Percentiles rank a stretch among this genome's conserved stretches.
phyloP scores from a whole-genome alignment of 1,140 invertebrate genomes.

The Drosophila asahinai region DNA sequence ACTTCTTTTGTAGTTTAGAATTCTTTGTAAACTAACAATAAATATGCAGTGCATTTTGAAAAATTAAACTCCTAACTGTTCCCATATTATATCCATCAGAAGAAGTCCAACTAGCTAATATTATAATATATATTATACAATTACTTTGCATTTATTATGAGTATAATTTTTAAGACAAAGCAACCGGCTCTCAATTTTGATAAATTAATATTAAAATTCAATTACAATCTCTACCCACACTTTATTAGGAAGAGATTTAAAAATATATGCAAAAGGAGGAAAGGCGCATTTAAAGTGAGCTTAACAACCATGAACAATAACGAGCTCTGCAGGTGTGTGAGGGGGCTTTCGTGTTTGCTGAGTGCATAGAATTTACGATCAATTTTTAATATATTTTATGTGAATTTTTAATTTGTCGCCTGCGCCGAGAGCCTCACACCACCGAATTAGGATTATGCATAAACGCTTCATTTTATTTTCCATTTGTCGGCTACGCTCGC shows the following conservation, averaged over 20 bases:
- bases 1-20: no score
- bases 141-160: background rate
- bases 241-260: slow-evolving; percentile 39
- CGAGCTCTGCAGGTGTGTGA: slow-evolving; percentile 1
- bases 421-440: slow-evolving; percentile 33
- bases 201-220: slow-evolving; percentile 39
- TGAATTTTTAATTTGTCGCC: slow-evolving; percentile 55
- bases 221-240: slow-evolving; percentile 37
- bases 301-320: slow-evolving; percentile 42
- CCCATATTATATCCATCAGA: background rate
- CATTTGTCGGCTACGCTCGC: slow-evolving; percentile 35
- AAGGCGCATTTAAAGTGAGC: slow-evolving; percentile 8
- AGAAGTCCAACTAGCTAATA: background rate
- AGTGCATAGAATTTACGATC: slow-evolving; percentile 56
- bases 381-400: slow-evolving; percentile 75
- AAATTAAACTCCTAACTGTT: no score
- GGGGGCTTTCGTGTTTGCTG: slow-evolving; percentile 32
- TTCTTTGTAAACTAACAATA: no score
- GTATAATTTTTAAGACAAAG: background rate
- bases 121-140: background rate
- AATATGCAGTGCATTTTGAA: no score
- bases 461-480: slow-evolving; percentile 48
- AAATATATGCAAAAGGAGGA: slow-evolving; percentile 19
- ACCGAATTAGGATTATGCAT: slow-evolving; percentile 51
- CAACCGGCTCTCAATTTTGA: background rate